Conservation (phyloP, 2,113 vertebrate genomes). For the Ahaetulla prasina region DNA sequence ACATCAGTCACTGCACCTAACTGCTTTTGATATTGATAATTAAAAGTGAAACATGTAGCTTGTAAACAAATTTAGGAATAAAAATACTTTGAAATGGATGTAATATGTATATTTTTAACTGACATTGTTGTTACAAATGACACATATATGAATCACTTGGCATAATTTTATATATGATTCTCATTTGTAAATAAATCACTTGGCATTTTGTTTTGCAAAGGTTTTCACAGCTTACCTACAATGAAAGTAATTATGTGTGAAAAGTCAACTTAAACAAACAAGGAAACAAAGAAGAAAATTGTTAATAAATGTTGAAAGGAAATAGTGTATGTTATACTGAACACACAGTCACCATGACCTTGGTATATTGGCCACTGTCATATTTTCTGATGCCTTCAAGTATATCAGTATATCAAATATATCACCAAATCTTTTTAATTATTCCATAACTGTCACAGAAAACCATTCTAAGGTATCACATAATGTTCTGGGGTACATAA, state of each 20-base stretch:
- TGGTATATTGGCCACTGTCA: not conserved
- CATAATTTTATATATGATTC: not conserved
- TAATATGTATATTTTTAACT: conserved; percentile 6
- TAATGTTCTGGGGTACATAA: not conserved
- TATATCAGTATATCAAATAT: not conserved
- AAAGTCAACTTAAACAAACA: not conserved
- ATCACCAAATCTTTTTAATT: not conserved
- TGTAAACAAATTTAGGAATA: not conserved
- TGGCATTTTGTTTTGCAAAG: not conserved
- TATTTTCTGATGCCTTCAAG: not conserved
- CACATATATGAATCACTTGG: not conserved
- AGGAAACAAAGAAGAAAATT: not conserved
- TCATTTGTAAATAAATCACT: not conserved
- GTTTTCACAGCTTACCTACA: not conserved
- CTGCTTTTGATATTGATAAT: not conserved
- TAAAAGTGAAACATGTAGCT: not conserved
- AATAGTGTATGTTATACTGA: not conserved
- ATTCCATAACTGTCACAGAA: not conserved
- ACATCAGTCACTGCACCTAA: not conserved
- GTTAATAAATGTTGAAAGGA: not conserved
- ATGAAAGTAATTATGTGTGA: not conserved
- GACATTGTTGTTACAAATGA: not conserved
- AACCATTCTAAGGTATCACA: not conserved
- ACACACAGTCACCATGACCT: not conserved
- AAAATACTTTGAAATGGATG: not conserved